Base-by-base conservation (phyloP, 92 coral and sea anemone species). In the Zoanthus solanderi region DNA sequence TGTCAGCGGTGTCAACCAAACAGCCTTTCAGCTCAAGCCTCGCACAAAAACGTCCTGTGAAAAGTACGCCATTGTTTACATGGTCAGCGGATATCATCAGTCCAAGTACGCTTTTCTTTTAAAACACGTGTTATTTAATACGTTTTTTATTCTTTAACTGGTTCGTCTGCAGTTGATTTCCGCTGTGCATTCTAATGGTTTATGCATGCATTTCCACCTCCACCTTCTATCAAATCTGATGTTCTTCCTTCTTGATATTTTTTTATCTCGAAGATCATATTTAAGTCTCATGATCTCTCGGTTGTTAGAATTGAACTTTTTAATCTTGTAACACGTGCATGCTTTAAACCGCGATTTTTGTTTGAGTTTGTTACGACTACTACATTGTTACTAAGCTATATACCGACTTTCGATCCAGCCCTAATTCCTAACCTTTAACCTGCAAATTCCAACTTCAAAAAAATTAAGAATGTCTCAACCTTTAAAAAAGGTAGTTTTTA, bases 31-130 rank as follows among this genome's bases (percentile, higher is more conserved):
- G 60, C 48, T n/a, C 75, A 3, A 53, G 42, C 5, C 45, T 5
- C 15, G 17, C 85, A 30, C 18, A 67, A 52, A 7, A 48, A 60
- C 23, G 29, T 81, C 47, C 60, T 23, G 1, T 44, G 63, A 81
- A n/a, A 73, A 81, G 58, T 13, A 81, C 58, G 14, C 28, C 60
- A 23, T 31, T 46, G 34, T 60, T 58, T 30, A 81, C 53, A 11
- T 16, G 75, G 85, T 65, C 75, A 65, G 75, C 85, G 75, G 85
- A 44, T 29, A 66, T 47, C 75, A 29, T 31, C 75, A 81, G n/a
- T 9, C 45, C 56, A 71, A 81, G 85, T 81, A 81, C 63, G 85
- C 60, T 0, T 7, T 6, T 81, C n/a, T 37, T 12, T 18, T 80
- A 44, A 65, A 18, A 66, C 47, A 4, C 48, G 56, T 28, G 17